These are phyloP conservation scores for Thalassophryne amazonica DNA, from an alignment of 2,797 vertebrate species.

Conservation along the genomic window DNA sequence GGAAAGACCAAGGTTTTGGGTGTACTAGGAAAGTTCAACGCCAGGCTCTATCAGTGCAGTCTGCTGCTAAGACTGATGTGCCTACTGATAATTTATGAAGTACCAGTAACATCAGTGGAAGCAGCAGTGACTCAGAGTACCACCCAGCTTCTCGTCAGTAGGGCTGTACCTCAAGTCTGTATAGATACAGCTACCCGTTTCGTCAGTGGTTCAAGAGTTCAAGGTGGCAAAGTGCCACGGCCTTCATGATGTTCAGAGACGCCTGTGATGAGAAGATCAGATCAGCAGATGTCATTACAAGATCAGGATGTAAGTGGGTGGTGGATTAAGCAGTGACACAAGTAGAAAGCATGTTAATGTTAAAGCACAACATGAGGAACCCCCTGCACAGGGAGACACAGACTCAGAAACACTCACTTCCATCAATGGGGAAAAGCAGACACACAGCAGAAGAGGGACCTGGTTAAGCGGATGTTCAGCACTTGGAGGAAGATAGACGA, in stretches of 20 bases:
- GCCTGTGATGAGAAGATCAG: neutral
- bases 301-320: neutral
- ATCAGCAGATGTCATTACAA: neutral
- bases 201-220: conserved; percentile 4
- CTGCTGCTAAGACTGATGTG: no score
- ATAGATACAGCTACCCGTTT: neutral
- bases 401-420: conserved; percentile 4
- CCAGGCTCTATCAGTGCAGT: no score
- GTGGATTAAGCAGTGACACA: neutral
- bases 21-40: no score
- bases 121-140: conserved; percentile 3
- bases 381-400: neutral
- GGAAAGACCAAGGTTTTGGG: no score
- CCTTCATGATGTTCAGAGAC: neutral
- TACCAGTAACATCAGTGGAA: conserved; percentile 5
- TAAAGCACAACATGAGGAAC: neutral
- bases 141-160: conserved; percentile 4
- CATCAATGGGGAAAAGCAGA: conserved; percentile 5
- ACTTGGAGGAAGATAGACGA: neutral
- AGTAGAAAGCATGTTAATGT: conserved; percentile 2
- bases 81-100: conserved; percentile 3
- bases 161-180: conserved; percentile 1
- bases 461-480: conserved; percentile 8
- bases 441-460: conserved; percentile 5
- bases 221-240: conserved; percentile 10